Percentiles rank a stretch among this genome's conserved stretches.
Evolutionary conservation across 2,797 vertebrate genomes (phyloP).

Genomic region (Danio tinwini): DNA sequence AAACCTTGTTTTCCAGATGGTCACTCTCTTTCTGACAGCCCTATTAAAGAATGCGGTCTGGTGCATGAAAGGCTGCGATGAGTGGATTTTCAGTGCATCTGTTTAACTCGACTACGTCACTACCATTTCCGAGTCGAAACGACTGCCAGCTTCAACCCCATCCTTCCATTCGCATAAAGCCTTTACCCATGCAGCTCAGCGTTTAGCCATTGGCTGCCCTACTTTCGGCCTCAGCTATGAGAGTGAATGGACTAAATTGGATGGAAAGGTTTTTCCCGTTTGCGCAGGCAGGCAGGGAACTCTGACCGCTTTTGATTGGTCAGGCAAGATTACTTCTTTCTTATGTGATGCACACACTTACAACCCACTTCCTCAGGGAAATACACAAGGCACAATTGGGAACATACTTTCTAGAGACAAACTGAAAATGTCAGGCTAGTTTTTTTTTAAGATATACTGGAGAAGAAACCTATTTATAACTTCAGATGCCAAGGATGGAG

Average conservation of each 20-base stretch:
- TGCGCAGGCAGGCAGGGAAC: constrained; percentile 56
- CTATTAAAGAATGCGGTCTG: constrained; percentile 38
- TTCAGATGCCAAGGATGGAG: constrained; percentile 24
- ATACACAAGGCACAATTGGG: constrained; percentile 13
- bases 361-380: constrained; percentile 28
- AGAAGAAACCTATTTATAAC: constrained; percentile 32
- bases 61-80: constrained; percentile 14
- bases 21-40: constrained; percentile 41
- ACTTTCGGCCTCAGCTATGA: constrained; percentile 62
- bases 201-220: constrained; percentile 65
- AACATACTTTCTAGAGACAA: constrained; percentile 3
- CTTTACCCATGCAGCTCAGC: constrained; percentile 55
- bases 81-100: constrained; percentile 34
- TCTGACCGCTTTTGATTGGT: constrained; percentile 61
- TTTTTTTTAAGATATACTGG: constrained; percentile 21
- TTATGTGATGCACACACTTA: constrained; percentile 2
- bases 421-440: constrained; percentile 31
- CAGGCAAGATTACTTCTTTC: constrained; percentile 31
- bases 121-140: constrained; percentile 43
- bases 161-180: constrained; percentile 59
- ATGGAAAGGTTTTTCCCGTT: constrained; percentile 64
- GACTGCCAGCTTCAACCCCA: constrained; percentile 56
- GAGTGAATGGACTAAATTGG: constrained; percentile 66
- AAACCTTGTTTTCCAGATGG: constrained; percentile 43
- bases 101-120: constrained; percentile 47